These are phyloP conservation scores for Heteropelma amictum DNA, from an alignment of 2,888 invertebrate genomes.

Conservation along the genomic window DNA sequence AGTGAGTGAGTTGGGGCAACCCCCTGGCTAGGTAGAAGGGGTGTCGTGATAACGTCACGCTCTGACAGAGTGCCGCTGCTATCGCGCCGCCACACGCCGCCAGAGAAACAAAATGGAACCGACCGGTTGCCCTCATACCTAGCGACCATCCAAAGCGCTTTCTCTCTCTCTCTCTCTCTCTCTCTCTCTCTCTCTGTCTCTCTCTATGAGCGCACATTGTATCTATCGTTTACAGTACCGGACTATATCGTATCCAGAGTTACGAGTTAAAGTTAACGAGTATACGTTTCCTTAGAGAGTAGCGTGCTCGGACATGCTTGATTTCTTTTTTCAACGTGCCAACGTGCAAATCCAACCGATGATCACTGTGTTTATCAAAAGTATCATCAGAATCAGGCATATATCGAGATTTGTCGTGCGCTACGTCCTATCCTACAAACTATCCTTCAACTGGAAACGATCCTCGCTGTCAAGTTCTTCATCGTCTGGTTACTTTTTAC, in stretches of 20 bases:
- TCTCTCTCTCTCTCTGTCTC: conserved; percentile 14
- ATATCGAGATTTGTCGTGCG: conserved; percentile 27
- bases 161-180: conserved; percentile 40
- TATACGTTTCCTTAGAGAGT: conserved; percentile 38
- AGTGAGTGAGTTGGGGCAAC: conserved; percentile 55
- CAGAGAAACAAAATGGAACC: conserved; percentile 79
- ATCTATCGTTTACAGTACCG: conserved; percentile 34
- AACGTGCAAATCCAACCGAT: conserved; percentile 58
- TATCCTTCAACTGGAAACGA: conserved; percentile 17
- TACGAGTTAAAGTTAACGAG: conserved; percentile 47
- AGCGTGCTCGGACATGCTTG: conserved; percentile 40
- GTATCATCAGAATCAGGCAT: conserved; percentile 42
- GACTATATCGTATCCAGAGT: conserved; percentile 32
- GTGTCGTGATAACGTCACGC: conserved; percentile 80
- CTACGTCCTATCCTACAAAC: conserved; percentile 23
- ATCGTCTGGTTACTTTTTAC: not conserved
- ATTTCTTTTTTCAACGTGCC: conserved; percentile 53
- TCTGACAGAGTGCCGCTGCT: conserved; percentile 80
- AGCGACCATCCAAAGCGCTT: conserved; percentile 39
- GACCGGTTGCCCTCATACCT: conserved; percentile 68
- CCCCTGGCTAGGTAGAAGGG: conserved; percentile 73
- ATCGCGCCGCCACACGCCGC: conserved; percentile 79
- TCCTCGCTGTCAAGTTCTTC: conserved; percentile 21
- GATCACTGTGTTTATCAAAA: conserved; percentile 44
- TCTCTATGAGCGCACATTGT: conserved; percentile 34